Percentiles rank a stretch among this genome's conserved stretches.
phyloP scores from a whole-genome alignment of 2,113 vertebrate species.

The Triplophysa dalaica region DNA sequence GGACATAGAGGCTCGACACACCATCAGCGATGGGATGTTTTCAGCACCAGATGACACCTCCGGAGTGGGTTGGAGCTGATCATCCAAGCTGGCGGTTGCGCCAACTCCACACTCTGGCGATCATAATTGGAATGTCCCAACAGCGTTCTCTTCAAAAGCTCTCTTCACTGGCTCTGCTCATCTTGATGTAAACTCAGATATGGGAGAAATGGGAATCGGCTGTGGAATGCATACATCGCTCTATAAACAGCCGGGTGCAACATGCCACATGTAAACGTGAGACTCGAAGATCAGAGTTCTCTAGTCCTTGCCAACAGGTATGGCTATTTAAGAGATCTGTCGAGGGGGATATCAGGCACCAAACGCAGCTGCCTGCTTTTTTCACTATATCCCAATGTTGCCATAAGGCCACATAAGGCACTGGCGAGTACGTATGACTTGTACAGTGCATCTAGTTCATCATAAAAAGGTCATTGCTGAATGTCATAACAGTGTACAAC shows the following conservation, averaged over 20 bases:
- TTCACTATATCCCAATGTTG: conserved; percentile 23
- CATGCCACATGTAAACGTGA: conserved; percentile 47
- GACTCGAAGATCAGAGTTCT: conserved; percentile 34
- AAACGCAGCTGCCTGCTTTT: conserved; percentile 27
- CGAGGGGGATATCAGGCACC: conserved; percentile 33
- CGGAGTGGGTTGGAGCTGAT: neutral
- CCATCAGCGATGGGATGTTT: neutral
- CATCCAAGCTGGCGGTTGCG: neutral
- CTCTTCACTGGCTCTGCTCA: neutral
- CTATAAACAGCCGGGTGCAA: conserved; percentile 10
- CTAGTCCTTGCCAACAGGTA: conserved; percentile 56
- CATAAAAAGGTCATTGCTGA: neutral
- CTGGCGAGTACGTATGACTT: conserved; percentile 17
- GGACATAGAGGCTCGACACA: neutral
- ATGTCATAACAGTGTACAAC: neutral
- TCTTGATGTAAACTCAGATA: neutral
- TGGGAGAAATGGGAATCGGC: neutral
- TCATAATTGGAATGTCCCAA: neutral
- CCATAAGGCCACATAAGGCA: conserved; percentile 44
- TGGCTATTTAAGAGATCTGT: conserved; percentile 53
- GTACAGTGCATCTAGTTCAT: neutral
- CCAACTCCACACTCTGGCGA: neutral
- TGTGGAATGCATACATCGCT: conserved; percentile 5
- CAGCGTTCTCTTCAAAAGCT: neutral
- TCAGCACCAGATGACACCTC: neutral